Evolutionary conservation across 2,888 invertebrate genomes (phyloP), one percentile per base, ranked within the genome.

Genomic region (Andrena praecox): DNA sequence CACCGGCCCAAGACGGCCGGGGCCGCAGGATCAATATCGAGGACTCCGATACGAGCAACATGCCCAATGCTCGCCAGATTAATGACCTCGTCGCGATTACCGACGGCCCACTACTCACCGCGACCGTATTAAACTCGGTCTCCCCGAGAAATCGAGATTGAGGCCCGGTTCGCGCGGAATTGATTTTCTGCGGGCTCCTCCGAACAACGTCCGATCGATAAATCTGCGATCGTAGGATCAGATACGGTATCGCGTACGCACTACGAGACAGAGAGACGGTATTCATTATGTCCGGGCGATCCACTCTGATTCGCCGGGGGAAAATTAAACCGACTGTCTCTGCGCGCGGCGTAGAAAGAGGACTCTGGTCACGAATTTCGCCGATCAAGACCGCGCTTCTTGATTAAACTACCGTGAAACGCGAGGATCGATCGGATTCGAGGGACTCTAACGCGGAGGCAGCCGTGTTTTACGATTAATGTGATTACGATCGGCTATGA

Each of bases 121-220:
- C 84, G 84, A 71, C 75, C 84, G 85, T 83, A 90, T 90, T 89
- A 88, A 85, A 87, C 87, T 88, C 86, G 48, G 69, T 82, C 67
- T 67, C 62, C 77, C 42, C 70, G 72, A 78, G 87, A 81, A 89
- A 89, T 90, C 85, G 89, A 90, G 88, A 90, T 90, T 84, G 89
- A 88, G 81, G 85, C 80, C 77, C 82, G 88, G 35, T 86, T 90
- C 89, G 89, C 85, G 84, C 81, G 84, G 86, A 90, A 91, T 91
- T 88, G 90, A 92, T 91, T 91, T 89, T 85, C 89, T 82, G 86
- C 83, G 82, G 48, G 64, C 75, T 79, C 74, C 78, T 63, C 69
- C 29, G 73, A 54, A 35, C 42, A 59, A 52, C 50, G 73, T 54
- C 29, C 52, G 60, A 56, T 56, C 81, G 71, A 85, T 79, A 82